A percentile compares a stretch with the other conserved stretches of the same genome.
Evolutionary conservation across 2,888 invertebrate species (phyloP).

Genomic region (Romanomermis culicivorax): DNA sequence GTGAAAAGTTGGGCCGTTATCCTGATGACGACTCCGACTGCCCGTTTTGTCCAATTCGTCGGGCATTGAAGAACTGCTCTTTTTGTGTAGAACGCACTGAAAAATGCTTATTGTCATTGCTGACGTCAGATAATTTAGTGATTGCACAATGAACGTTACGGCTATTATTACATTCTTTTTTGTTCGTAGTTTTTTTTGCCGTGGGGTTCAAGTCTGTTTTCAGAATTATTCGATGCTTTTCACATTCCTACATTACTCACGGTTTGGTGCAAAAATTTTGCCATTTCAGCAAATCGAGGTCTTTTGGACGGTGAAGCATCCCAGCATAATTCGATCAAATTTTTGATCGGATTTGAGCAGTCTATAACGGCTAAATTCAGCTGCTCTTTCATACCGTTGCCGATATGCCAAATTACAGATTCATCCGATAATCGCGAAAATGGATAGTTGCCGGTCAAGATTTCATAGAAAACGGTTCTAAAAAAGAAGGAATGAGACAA

Average conservation of each 20-base stretch:
- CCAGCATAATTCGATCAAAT: conserved; percentile 29
- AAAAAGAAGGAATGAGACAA: conserved; percentile 11
- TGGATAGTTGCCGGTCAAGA: conserved; percentile 21
- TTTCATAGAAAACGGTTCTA: conserved; percentile 24
- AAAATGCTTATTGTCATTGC: conserved; percentile 11
- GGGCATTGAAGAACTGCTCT: conserved; percentile 30
- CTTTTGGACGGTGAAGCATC: conserved; percentile 21
- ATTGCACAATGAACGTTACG: too few species aligned
- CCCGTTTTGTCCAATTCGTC: conserved; percentile 22
- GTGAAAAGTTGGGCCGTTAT: too few species aligned
- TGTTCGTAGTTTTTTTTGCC: background rate
- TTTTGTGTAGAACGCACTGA: conserved; percentile 22
- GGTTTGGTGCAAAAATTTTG: conserved; percentile 25
- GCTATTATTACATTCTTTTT: background rate
- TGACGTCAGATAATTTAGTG: too few species aligned
- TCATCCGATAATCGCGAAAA: conserved; percentile 18
- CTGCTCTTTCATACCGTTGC: conserved; percentile 19
- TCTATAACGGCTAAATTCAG: conserved; percentile 21
- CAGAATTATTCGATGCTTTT: background rate
- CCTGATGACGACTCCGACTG: too few species aligned
- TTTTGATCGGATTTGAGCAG: conserved; percentile 16
- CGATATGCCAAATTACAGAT: conserved; percentile 22
- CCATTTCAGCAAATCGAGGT: conserved; percentile 27
- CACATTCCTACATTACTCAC: conserved; percentile 10
- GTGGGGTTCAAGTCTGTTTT: background rate